Base-by-base conservation (phyloP, 2,113 vertebrate species). In the Rhodinocichla rosea region DNA sequence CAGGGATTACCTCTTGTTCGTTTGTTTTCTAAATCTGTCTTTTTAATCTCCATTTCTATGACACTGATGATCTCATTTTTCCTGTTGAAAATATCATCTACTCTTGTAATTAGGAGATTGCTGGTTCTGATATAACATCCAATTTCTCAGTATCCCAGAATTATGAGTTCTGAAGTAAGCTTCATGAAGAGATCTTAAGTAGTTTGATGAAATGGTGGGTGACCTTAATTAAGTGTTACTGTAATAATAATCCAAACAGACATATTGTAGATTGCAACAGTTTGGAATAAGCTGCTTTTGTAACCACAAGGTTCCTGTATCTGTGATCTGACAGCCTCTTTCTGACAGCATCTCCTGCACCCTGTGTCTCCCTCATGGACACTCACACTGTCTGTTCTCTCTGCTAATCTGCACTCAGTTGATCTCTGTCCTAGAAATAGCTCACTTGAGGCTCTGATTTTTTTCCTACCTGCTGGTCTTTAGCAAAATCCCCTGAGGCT, bases 21-120 rank as follows among this genome's bases (percentile, higher is more conserved):
- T 93, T 97, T 96, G 85, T 96, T 95, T 96, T 90, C 94, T 89
- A 93, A 88, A 94, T 90, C 82, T 90, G 85, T 85, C 71, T 74
- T 74, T 90, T 95, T 92, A 94, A 93, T 93, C 90, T 92, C 59
- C 87, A 59, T 95, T 96, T 95, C 94, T 96, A 86, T 95, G 88
- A 96, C 80, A 93, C n/a, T 95, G 95, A 94, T 93, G 95, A 93
- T 94, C 85, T 88, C 88, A 93, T 97, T 94, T 95, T 96, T 83
- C 71, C 75, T 70, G 68, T 22, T 89, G 88, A 96, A 97, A 95
- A 83, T 94, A 83, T 35, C 26, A 56, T 93, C 83, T 83, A 74
- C 64, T 93, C 71, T 76, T 92, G 89, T 94, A 93, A 95, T 93
- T 95, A 92, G 88, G 76, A 94, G 95, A 93, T 86, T 94, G 92